A percentile compares a stretch with the other conserved stretches of the same genome.
Evolutionary conservation across 2,113 vertebrate genomes (phyloP).

Genomic region (Amblyornis subalaris): DNA sequence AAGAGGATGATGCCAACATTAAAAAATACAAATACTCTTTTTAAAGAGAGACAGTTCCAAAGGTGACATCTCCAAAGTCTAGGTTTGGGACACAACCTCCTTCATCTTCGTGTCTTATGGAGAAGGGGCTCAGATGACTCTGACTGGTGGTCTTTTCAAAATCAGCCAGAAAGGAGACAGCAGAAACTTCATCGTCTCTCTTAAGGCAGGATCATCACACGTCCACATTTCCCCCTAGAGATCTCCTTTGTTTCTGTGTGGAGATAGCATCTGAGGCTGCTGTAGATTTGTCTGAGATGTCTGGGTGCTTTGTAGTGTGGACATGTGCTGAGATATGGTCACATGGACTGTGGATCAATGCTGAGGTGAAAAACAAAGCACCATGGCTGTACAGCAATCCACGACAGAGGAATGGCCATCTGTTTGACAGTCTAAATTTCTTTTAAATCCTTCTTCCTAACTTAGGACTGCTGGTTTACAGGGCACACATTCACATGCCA

Average conservation of each 20-base stretch:
- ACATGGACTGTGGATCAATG: accelerated
- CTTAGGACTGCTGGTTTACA: not conserved
- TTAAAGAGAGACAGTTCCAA: not conserved
- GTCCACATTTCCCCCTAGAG: not conserved
- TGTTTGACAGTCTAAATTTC: not conserved
- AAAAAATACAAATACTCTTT: not conserved
- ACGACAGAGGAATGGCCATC: not conserved
- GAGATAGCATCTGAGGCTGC: not conserved
- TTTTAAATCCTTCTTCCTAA: not conserved
- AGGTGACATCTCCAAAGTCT: not conserved
- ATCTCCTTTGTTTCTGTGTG: not conserved
- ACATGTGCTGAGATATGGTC: not conserved
- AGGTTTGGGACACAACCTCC: not conserved
- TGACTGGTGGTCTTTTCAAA: not conserved
- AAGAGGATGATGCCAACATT: not conserved
- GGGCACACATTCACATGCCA: not conserved
- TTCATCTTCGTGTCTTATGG: not conserved
- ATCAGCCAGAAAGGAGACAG: not conserved
- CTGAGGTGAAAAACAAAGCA: not conserved
- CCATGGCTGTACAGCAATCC: not conserved
- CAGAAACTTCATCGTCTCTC: not conserved
- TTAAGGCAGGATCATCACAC: not conserved
- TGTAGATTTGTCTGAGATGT: not conserved
- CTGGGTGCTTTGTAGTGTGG: not conserved
- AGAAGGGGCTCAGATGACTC: not conserved